A percentile compares a stretch with the other conserved stretches of the same genome.
Evolutionary conservation across 2,113 vertebrate genomes (phyloP).

Genomic region (Myanophis thanlyinensis): DNA sequence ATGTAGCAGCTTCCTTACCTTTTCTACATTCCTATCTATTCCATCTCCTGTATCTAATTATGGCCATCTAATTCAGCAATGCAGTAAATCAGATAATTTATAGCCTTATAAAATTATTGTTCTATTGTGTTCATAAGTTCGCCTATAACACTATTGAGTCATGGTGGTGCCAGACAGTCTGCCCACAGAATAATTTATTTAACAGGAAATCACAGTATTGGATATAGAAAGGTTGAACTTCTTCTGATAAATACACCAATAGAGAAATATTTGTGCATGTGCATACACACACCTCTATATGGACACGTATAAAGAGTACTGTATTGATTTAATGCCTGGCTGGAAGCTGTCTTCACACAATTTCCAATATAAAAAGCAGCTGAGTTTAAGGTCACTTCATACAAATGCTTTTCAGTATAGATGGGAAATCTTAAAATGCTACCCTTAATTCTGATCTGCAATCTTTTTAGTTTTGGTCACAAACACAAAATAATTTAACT

Average conservation of each 20-base stretch:
- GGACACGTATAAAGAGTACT: not conserved
- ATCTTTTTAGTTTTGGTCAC: not conserved
- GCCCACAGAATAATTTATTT: not conserved
- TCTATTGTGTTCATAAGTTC: not conserved
- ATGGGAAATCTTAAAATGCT: not conserved
- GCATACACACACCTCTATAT: not conserved
- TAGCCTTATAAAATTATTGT: not conserved
- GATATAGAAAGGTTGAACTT: not conserved
- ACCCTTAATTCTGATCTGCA: not conserved
- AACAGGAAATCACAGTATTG: not conserved
- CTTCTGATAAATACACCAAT: not conserved
- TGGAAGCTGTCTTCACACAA: not conserved
- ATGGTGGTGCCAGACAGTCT: constrained; percentile 4
- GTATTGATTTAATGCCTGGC: not conserved
- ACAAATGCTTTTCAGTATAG: not conserved
- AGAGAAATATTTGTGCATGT: not conserved
- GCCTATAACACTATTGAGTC: not conserved
- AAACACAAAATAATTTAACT: not conserved
- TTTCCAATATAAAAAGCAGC: not conserved
- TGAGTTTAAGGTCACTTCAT: not conserved
- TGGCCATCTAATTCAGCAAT: not conserved
- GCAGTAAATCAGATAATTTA: not conserved
- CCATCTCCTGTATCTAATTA: not conserved
- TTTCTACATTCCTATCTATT: not conserved
- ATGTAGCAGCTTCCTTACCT: not conserved